Base-by-base conservation (phyloP, 2,113 vertebrate species). In the Dasypus novemcinctus region DNA sequence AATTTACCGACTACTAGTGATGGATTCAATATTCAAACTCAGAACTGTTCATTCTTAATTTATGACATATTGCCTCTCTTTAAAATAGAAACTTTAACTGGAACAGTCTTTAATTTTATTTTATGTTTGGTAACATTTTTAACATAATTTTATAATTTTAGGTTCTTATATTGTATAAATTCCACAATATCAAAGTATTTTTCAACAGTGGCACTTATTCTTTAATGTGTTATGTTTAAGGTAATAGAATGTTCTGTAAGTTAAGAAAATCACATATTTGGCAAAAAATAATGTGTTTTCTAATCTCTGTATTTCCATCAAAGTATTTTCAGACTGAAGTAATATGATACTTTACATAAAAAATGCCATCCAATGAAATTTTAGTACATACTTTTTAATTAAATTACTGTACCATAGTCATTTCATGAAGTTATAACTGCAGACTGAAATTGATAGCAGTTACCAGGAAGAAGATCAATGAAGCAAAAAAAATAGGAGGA, bases 291-390 rank as follows among this genome's bases (percentile, higher is more conserved):
- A 94, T 66, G 54, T 93, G 87, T 96, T 94, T 82, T 74, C 66
- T 95, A 97, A 97, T 90, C 54, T 87, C 43, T 41, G 57, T 75
- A 33, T 91, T 94, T 95, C 96, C 74, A 96, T 7, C 90, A 38
- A 95, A 93, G 14, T 90, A 86, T 90, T 97, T 83, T 97, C 38
- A 86, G 81, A 80, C 10, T 96, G 81, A 71, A 74, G 85, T 93
- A 95, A 96, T 97, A 94, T 96, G 72, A 75, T 87, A 95, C 87
- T 98, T 95, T 97, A 79, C 97, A 85, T 96, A 80, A 96, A 97
- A 36, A 96, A 95, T 83, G 85, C 95, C 97, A 93, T 92, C 78
- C 93, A 96, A 90, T 92, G 86, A 91, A 94, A 96, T 97, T 97
- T 96, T 96, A 96, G 92, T 93, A 82, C 66, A 72, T 71, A 71